Evolutionary conservation across 2,888 invertebrate species (phyloP).

Genomic region (Tinea trinotella): DNA sequence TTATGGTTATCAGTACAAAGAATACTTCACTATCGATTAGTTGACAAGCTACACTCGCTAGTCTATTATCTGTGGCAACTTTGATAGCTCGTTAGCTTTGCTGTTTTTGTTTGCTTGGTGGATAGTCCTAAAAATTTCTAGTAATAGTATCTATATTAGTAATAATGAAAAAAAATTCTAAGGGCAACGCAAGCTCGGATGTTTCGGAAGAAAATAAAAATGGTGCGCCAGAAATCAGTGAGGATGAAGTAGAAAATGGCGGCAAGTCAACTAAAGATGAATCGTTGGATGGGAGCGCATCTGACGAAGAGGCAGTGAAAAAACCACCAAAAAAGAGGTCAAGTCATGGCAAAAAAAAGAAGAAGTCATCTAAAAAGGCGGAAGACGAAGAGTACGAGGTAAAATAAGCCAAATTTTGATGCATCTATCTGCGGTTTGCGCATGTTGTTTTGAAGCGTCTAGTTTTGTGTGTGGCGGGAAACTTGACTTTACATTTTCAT

Average conservation of each 20-base stretch:
- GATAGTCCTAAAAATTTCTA: neutral
- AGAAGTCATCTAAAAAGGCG: constrained; percentile 46
- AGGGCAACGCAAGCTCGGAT: constrained; percentile 56
- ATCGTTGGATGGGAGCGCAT: constrained; percentile 31
- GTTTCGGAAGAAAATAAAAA: constrained; percentile 30
- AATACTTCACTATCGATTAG: too few relatives aligned
- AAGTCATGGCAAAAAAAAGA: constrained; percentile 34
- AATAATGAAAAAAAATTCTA: constrained; percentile 58
- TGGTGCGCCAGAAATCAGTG: constrained; percentile 26
- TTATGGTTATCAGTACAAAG: too few relatives aligned
- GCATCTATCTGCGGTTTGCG: too few relatives aligned
- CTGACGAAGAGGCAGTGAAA: constrained; percentile 29
- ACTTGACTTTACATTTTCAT: too few relatives aligned
- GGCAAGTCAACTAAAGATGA: constrained; percentile 24
- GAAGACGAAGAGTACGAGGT: constrained; percentile 70
- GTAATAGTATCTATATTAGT: neutral
- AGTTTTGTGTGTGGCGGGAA: too few relatives aligned
- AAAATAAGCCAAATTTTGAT: constrained; percentile 14
- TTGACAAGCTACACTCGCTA: too few relatives aligned
- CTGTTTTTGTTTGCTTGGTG: neutral
- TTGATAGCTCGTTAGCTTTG: neutral
- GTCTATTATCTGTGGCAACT: neutral
- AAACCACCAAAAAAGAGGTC: constrained; percentile 35
- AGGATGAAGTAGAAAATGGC: constrained; percentile 24
- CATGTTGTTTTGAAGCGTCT: too few relatives aligned